phyloP scores from a whole-genome alignment of 2,113 vertebrate species.

The Scalopus aquaticus region DNA sequence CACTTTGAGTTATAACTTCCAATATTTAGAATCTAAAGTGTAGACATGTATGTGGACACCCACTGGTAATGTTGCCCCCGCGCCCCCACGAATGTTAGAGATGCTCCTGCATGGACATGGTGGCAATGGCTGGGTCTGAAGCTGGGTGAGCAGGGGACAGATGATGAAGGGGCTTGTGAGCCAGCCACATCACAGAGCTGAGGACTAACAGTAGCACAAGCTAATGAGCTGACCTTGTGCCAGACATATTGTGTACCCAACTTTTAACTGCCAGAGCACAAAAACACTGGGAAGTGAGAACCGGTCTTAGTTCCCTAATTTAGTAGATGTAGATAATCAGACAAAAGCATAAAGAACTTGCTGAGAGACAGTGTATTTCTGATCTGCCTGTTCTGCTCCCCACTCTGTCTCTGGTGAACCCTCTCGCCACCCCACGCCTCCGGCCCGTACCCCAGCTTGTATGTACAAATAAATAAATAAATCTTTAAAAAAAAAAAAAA shows the following conservation, averaged over 20 bases:
- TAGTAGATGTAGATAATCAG: neutral
- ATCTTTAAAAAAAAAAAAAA: too few species aligned
- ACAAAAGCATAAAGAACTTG: neutral
- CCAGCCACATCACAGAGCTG: neutral
- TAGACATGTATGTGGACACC: neutral
- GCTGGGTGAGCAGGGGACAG: neutral
- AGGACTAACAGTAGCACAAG: neutral
- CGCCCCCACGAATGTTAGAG: neutral
- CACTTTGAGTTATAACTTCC: neutral
- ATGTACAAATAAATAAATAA: too few species aligned
- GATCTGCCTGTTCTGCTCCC: too few species aligned
- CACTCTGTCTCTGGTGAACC: too few species aligned
- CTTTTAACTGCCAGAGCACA: neutral
- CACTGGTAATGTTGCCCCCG: neutral
- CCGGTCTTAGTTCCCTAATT: neutral
- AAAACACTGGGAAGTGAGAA: neutral
- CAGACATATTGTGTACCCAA: neutral
- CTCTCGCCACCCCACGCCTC: too few species aligned
- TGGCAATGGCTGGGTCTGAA: neutral
- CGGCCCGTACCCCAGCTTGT: too few species aligned
- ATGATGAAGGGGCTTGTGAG: neutral
- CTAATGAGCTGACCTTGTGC: neutral
- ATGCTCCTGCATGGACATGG: neutral
- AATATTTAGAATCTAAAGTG: constrained; percentile 1
- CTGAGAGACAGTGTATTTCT: neutral